A percentile compares a stretch with the other conserved stretches of the same genome.
phyloP scores from a whole-genome alignment of 2,888 invertebrate species.

The Beris chalybata region DNA sequence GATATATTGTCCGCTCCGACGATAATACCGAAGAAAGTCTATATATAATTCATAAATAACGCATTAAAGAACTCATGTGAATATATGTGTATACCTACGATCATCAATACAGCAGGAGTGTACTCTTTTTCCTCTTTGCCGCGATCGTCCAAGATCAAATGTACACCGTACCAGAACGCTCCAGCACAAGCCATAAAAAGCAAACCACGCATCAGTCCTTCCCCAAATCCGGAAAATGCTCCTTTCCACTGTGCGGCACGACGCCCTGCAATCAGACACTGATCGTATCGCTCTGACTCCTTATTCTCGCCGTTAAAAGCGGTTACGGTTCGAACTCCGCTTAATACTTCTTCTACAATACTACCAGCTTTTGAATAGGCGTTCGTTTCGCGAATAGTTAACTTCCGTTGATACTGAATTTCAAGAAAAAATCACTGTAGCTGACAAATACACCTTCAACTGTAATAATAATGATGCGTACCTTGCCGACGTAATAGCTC shows the following conservation, averaged over 20 bases:
- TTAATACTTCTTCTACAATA: conserved; percentile 75
- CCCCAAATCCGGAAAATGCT: conserved; percentile 69
- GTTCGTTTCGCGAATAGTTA: conserved; percentile 66
- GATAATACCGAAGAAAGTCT: conserved; percentile 72
- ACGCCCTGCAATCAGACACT: conserved; percentile 64
- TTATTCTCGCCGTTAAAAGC: conserved; percentile 78
- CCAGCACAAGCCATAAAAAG: conserved; percentile 75
- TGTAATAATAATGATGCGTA: conserved; percentile 46
- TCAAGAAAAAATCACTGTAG: neutral
- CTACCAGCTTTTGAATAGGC: conserved; percentile 78
- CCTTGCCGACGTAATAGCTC: conserved; percentile 76
- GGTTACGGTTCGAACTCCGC: conserved; percentile 73
- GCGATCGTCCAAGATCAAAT: conserved; percentile 69
- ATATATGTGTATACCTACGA: conserved; percentile 59
- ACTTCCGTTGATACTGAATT: conserved; percentile 65
- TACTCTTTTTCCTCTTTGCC: conserved; percentile 63
- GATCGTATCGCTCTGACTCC: conserved; percentile 66
- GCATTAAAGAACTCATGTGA: neutral
- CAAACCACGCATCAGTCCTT: conserved; percentile 72
- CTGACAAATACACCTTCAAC: neutral
- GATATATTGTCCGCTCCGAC: conserved; percentile 80
- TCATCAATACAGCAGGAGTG: conserved; percentile 71
- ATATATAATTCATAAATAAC: conserved; percentile 32
- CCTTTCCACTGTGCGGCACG: conserved; percentile 67
- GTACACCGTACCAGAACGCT: conserved; percentile 81